These are phyloP conservation scores for Hylia prasina DNA, from an alignment of 2,113 vertebrate species.

Conservation along the genomic window DNA sequence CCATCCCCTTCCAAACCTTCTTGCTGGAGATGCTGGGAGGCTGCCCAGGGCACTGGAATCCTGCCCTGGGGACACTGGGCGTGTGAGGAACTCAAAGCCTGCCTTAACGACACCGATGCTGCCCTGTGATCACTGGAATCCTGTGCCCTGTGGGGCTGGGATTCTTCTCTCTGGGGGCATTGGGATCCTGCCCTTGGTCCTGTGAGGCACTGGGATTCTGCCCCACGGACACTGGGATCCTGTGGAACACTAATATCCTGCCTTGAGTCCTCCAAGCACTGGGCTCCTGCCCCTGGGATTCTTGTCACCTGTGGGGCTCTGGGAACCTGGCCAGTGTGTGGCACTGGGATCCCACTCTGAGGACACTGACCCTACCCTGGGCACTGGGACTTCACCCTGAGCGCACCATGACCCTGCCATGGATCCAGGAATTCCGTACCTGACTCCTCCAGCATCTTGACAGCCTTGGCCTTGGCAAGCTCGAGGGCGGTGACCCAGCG, in stretches of 20 bases:
- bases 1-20: background rate
- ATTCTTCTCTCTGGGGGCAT: background rate
- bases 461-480: slow-evolving; percentile 92
- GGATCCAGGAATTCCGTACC: slow-evolving; percentile 59
- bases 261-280: background rate
- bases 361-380: background rate
- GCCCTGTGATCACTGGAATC: background rate
- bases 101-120: background rate
- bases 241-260: background rate
- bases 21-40: background rate
- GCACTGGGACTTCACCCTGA: background rate
- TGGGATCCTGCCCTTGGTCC: background rate
- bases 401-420: rapidly evolving
- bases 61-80: background rate
- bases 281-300: background rate
- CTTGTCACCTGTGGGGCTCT: background rate
- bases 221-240: background rate
- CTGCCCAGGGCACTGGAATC: background rate
- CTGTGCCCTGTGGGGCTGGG: background rate
- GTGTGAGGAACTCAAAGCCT: background rate
- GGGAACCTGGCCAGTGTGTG: background rate
- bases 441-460: slow-evolving; percentile 91
- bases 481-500: slow-evolving; percentile 96
- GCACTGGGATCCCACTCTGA: background rate
- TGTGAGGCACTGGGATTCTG: background rate